Conservation (phyloP, 1,140 invertebrate species). For the Ephestia elutella region DNA sequence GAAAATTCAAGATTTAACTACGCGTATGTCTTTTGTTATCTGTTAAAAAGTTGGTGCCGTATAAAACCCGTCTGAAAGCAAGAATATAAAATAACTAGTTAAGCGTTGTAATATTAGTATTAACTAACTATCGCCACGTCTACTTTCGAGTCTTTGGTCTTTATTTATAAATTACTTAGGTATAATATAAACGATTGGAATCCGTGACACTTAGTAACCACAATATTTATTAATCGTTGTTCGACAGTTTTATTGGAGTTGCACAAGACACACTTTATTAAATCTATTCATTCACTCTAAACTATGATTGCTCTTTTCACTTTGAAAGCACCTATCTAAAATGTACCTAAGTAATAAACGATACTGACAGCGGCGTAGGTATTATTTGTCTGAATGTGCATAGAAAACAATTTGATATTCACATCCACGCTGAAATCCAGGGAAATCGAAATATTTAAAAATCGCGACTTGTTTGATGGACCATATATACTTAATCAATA, state of each 20-base stretch:
- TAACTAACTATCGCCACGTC: slow-evolving; percentile 27
- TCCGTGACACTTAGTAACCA: slow-evolving; percentile 34
- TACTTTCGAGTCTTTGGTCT: slow-evolving; percentile 52
- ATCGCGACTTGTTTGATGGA: no score
- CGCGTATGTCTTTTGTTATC: background rate
- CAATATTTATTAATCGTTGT: slow-evolving; percentile 47
- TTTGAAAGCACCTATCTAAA: slow-evolving; percentile 36
- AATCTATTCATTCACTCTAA: slow-evolving; percentile 30
- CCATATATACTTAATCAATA: background rate
- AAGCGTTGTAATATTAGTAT: slow-evolving; percentile 39
- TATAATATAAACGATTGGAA: slow-evolving; percentile 37
- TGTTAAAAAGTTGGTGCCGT: slow-evolving; percentile 2
- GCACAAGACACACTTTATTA: slow-evolving; percentile 28
- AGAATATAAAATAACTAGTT: slow-evolving; percentile 23
- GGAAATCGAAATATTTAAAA: no score
- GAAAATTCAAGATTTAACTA: background rate
- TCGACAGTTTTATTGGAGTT: slow-evolving; percentile 40
- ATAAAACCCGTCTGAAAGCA: background rate
- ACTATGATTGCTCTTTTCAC: slow-evolving; percentile 36
- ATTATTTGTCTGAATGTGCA: background rate
- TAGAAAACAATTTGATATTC: background rate
- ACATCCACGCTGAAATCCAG: no score
- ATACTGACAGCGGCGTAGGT: background rate
- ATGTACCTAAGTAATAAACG: background rate
- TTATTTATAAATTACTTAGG: slow-evolving; percentile 27